These are phyloP conservation scores for Danionella dracula DNA, from an alignment of 2,797 vertebrate genomes.

Conservation along the genomic window DNA sequence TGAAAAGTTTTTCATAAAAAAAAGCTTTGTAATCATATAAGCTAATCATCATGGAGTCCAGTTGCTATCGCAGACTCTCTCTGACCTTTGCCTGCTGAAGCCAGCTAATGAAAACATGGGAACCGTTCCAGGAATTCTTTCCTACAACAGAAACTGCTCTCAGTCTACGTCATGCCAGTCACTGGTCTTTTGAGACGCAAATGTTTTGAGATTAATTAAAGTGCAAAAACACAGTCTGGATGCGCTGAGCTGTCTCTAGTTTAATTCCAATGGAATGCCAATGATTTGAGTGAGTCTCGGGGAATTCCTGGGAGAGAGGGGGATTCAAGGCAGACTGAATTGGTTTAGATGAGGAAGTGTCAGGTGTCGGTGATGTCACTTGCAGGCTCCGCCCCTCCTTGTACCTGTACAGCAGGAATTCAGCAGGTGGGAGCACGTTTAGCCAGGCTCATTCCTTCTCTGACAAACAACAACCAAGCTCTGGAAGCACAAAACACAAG, in stretches of 20 bases:
- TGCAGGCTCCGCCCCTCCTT: constrained; percentile 49
- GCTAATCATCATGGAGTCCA: too few relatives aligned
- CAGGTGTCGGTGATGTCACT: constrained; percentile 15
- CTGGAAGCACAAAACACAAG: background rate
- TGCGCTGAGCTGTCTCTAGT: too few relatives aligned
- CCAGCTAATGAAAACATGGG: constrained; percentile 2
- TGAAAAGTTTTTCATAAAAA: too few relatives aligned
- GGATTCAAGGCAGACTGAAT: background rate
- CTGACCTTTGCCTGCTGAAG: constrained; percentile 15
- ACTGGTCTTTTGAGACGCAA: background rate
- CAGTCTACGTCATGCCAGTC: background rate
- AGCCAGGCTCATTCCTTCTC: constrained; percentile 41
- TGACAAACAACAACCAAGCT: constrained; percentile 16
- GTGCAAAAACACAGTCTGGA: background rate
- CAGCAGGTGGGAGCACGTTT: constrained; percentile 64
- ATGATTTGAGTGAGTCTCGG: constrained; percentile 23
- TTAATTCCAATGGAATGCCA: constrained; percentile 15
- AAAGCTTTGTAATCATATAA: too few relatives aligned
- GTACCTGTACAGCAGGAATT: constrained; percentile 68
- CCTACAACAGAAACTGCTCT: background rate
- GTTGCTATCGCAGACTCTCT: background rate
- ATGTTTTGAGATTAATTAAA: background rate
- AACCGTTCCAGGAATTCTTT: constrained; percentile 14
- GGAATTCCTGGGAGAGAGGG: constrained; percentile 13
- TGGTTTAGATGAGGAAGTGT: constrained; percentile 24